phyloP scores from a whole-genome alignment of 1,140 invertebrate species.

The Dendrolimus kikuchii region DNA sequence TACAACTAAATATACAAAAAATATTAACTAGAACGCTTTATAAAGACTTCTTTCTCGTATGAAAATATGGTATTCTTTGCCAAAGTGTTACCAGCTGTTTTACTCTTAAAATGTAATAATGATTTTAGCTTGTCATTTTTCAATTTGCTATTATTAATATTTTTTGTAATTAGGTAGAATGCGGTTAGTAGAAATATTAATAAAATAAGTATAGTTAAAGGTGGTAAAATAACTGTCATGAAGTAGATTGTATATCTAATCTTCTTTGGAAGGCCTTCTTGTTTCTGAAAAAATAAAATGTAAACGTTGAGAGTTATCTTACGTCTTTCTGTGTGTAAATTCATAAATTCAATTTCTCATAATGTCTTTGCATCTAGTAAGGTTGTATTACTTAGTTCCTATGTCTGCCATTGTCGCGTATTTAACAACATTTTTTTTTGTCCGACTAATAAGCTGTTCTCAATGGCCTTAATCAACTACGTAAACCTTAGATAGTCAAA shows the following conservation, averaged over 20 bases:
- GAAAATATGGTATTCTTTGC: conserved; percentile 40
- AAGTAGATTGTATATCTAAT: conserved; percentile 68
- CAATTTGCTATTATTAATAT: conserved; percentile 31
- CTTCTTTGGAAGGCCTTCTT: conserved; percentile 72
- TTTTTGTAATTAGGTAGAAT: conserved; percentile 37
- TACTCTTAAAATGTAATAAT: conserved; percentile 34
- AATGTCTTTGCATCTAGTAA: too few relatives aligned
- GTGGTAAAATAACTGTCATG: conserved; percentile 64
- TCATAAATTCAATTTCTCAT: too few relatives aligned
- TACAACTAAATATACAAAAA: not conserved
- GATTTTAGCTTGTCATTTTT: conserved; percentile 27
- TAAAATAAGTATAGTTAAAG: conserved; percentile 40
- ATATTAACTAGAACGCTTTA: conserved; percentile 34
- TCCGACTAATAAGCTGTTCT: too few relatives aligned
- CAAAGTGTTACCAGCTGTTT: conserved; percentile 29
- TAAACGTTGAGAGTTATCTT: conserved; percentile 1
- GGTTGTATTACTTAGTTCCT: too few relatives aligned
- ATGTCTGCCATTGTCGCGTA: too few relatives aligned
- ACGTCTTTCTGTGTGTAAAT: too few relatives aligned
- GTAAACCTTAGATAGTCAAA: too few relatives aligned
- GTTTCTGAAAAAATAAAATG: conserved; percentile 65
- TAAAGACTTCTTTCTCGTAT: conserved; percentile 51
- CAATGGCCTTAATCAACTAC: too few relatives aligned
- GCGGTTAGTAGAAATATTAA: conserved; percentile 33
- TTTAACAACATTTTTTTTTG: too few relatives aligned